Percentiles rank a stretch among this genome's conserved stretches.
Conservation (phyloP, 2,113 vertebrate species). For the Clinocottus analis region DNA sequence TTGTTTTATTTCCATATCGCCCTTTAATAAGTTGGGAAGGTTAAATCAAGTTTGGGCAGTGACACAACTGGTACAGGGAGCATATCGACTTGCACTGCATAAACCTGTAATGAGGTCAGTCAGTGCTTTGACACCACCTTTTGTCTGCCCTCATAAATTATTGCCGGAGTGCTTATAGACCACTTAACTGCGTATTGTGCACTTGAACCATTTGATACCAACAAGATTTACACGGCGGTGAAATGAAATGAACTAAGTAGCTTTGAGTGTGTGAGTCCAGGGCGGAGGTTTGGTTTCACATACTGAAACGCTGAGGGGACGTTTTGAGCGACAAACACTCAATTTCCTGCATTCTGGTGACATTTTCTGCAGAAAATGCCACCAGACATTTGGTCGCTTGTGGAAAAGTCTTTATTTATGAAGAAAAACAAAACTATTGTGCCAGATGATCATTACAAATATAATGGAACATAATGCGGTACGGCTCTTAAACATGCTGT, state of each 20-base stretch:
- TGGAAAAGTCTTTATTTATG: not conserved
- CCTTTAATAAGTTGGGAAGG: not conserved
- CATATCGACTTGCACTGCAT: constrained; percentile 60
- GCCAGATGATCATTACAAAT: not conserved
- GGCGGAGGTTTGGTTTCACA: not conserved
- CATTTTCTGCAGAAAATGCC: no score
- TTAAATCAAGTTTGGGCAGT: constrained; percentile 58
- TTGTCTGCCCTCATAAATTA: constrained; percentile 74
- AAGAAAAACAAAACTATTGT: not conserved
- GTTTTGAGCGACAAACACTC: not conserved
- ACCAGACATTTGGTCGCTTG: no score
- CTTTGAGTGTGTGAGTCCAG: not conserved
- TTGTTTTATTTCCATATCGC: not conserved
- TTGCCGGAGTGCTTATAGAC: constrained; percentile 67
- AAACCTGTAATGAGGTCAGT: constrained; percentile 61
- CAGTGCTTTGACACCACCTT: constrained; percentile 57
- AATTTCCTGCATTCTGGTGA: not conserved
- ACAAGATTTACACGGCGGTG: constrained; percentile 22
- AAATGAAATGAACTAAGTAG: not conserved
- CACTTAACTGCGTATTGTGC: constrained; percentile 63
- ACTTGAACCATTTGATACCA: constrained; percentile 42
- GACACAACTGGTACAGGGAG: constrained; percentile 23
- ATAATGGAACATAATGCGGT: not conserved
- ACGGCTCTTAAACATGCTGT: not conserved
- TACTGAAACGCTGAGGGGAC: not conserved